Evolutionary conservation across 2,797 vertebrate species (phyloP), one percentile per base, ranked within the genome.

Genomic region (Gastrophryne carolinensis): DNA sequence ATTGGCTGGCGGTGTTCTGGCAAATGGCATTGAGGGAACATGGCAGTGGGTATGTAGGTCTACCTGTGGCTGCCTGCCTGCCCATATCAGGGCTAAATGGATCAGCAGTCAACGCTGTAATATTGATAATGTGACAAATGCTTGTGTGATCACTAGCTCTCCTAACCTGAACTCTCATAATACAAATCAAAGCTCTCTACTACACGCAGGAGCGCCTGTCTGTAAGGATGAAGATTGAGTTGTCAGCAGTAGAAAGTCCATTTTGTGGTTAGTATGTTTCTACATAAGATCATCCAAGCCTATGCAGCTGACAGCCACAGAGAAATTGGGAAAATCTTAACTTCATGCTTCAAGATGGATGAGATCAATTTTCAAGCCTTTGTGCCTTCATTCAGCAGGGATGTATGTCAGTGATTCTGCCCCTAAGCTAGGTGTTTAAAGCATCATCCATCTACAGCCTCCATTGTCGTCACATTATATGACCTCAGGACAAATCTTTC

Each of bases 361-460:
- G 76, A 74, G 60, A 83, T 84, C 67, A 50, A 78, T 85, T 84
- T 58, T 76, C 82, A 89, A 85, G 81, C 44, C 80, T 79, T 85
- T 84, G 80, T 83, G 79, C 83, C 77, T 85, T 80, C 79, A 72
- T 76, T 72, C 81, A 77, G 72, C 56, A 79, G 69, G 32, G 74
- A 72, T 58, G 63, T 35, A 79, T 82, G 73, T 76, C 81, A 82
- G 75, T 30, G 66, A 80, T 79, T 79, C 74, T 53, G 57, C 79
- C 70, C 67, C 17, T 50, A 82, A 83, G 76, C 69, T 54, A 77
- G 58, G 61, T 39, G 44, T 84, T 87, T 85, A 83, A 81, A 81
- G 72, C 63, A 78, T 7, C 61, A 84, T 76, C 61, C 57, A 81
- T 80, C 76, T 81, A 80, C 30, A 75, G 80, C 79, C 76, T 82